These are phyloP conservation scores for Phymanthus crucifer DNA, from an alignment of 92 coral and sea anemone species.

Conservation along the genomic window DNA sequence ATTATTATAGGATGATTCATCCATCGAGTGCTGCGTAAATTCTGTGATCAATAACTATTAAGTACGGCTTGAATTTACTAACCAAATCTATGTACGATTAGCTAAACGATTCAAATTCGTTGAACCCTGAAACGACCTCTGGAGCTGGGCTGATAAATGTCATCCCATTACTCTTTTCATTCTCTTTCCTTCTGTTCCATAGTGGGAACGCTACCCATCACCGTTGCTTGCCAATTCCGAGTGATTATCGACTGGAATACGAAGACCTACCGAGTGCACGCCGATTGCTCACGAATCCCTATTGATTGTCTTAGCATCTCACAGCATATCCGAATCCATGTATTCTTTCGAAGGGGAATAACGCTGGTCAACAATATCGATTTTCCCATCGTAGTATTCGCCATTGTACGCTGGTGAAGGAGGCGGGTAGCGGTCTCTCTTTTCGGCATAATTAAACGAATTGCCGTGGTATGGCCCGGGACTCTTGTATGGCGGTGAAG, in stretches of 20 bases:
- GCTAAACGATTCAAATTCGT: too few relatives aligned
- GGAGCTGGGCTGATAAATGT: too few relatives aligned
- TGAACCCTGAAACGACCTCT: too few relatives aligned
- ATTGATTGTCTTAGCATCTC: background rate
- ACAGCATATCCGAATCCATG: conserved; percentile 48
- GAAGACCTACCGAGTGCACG: background rate
- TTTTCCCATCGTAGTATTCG: background rate
- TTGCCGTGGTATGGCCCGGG: background rate
- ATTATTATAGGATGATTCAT: background rate
- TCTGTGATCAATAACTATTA: background rate
- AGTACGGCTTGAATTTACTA: too few relatives aligned
- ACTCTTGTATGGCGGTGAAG: background rate
- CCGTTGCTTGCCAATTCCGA: background rate
- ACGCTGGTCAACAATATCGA: conserved; percentile 21
- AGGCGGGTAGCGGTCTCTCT: conserved; percentile 1
- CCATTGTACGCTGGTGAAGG: conserved; percentile 1
- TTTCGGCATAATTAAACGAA: background rate
- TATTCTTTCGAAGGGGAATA: background rate
- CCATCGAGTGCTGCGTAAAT: background rate
- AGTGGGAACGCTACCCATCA: background rate
- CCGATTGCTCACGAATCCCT: background rate
- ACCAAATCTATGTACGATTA: too few relatives aligned
- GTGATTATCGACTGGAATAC: background rate
- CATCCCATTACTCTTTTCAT: background rate
- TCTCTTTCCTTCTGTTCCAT: background rate